Evolutionary conservation across 2,797 vertebrate genomes (phyloP), one percentile per base, ranked within the genome.

Genomic region (Schizopygopsis malacanthus): DNA sequence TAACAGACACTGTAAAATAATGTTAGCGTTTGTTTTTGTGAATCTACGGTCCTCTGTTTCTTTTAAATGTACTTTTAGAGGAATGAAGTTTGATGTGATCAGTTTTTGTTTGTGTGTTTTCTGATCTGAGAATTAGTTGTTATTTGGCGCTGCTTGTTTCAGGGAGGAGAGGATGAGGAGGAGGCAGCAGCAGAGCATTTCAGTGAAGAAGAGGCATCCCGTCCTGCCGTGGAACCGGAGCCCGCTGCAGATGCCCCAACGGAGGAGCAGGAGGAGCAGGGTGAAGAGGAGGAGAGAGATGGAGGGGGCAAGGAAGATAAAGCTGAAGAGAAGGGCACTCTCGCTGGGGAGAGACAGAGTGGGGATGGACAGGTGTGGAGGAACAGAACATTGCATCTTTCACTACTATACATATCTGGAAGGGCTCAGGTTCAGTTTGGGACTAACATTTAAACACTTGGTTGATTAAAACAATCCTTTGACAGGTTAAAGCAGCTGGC

Each of bases 341-440:
- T 97, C 22, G 96, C 97, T 0, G 98, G 98, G 79, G 98, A 99
- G 92, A 93, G 98, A 71, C 98, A 99, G 84, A 99, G 98, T 22
- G 98, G 98, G 0, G 98, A 99, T 0, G 98, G 98, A 80, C 98
- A 99, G 97, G 98, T 99, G 94, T 93, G 94, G 39, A 4, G 16
- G 37, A 59, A 61, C 79, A 85, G 20, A 56, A 4, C 13, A 8
- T 52, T 22, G 4, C 6, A 0, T 45, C 4, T 43, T 18, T 61
- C 33, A 8, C 6, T 78, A 13, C 9, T 9, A 2, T 22, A 6
- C 6, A 47, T 47, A 33, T 25, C 20, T 41, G 18, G 3, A 25
- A 65, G 43, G 6, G n/a, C 1, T 9, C 18, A 15, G 12, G 20
- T 54, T 70, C 12, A 28, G 18, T 69, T 52, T 50, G 10, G 39